A percentile compares a stretch with the other conserved stretches of the same genome.
phyloP scores from a whole-genome alignment of 2,113 vertebrate genomes.

The Nannospalax galili region DNA sequence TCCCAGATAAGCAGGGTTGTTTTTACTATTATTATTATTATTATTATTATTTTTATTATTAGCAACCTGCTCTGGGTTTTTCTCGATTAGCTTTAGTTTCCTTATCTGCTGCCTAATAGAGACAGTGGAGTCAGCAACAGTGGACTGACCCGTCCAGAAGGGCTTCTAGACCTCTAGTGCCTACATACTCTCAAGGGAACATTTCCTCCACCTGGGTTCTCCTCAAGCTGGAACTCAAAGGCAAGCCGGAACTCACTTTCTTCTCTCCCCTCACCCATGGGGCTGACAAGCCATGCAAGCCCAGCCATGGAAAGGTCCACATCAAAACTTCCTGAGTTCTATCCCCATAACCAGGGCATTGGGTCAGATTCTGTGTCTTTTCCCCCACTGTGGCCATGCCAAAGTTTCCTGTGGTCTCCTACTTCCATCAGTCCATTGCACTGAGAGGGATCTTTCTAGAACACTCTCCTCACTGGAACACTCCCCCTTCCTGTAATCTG shows the following conservation, averaged over 20 bases:
- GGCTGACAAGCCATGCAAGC: not conserved
- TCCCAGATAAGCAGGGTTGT: too few relatives aligned
- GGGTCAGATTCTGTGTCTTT: not conserved
- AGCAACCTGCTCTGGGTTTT: too few relatives aligned
- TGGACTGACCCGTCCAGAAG: not conserved
- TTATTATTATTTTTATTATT: too few relatives aligned
- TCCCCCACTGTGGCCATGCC: not conserved
- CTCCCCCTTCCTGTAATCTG: not conserved
- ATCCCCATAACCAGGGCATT: not conserved
- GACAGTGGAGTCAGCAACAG: not conserved
- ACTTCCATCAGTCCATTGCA: not conserved
- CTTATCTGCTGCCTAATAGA: not conserved
- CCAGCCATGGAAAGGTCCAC: not conserved
- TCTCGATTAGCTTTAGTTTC: too few relatives aligned
- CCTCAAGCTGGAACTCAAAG: not conserved
- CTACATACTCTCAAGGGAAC: not conserved
- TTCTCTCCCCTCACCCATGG: too few relatives aligned
- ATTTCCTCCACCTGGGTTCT: not conserved
- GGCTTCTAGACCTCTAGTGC: too few relatives aligned
- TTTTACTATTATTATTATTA: too few relatives aligned
- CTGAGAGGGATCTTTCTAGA: not conserved
- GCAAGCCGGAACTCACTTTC: not conserved
- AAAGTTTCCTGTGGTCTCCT: not conserved
- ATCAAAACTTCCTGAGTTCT: not conserved
- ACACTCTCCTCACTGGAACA: not conserved